Evolutionary conservation across 2,888 invertebrate species (phyloP), one percentile per base, ranked within the genome.

Genomic region (Philhelius pedissequus): DNA sequence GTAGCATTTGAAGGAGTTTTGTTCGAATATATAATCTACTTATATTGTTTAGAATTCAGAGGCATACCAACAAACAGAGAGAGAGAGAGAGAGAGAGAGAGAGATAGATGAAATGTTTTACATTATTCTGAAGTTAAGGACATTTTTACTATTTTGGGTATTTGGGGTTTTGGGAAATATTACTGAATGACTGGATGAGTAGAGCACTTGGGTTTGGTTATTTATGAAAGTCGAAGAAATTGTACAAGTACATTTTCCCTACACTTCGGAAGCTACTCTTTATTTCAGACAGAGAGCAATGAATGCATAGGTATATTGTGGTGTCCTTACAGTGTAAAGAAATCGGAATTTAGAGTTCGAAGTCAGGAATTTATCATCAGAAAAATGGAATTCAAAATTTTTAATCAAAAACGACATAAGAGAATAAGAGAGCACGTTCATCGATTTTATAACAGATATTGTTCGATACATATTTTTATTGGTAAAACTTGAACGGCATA

Each of bases 1-100:
- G 70, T 66, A 83, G 74, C 83, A 84, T 84, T 71, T 50, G 80
- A 54, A 80, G 80, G 75, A 76, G 58, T 76, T 62, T 54, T 60
- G 30, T 43, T 60, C 52, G 4, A 15, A 25, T 32, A 43, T 43
- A 38, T 6, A 22, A 62, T n/a, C 60, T 58, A 35, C 32, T 52
- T 38, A 27, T 22, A 25, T n/a, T n/a, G 25, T 11, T 32, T 7
- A 27, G 15, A 13, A 27, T 50, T 13, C 22, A 20, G 2, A 25
- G 27, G n/a, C 7, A 52, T n/a, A n/a, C n/a, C n/a, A n/a, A n/a
- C n/a, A n/a, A n/a, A n/a, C 27, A 54, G 9, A 0, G 8, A 15
- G 30, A 4, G 2, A 2, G 13, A 60, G 60, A 25, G 54, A 66
- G 38, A 20, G 18, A 58, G n/a, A 38, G 38, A 38, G 22, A 68